These are phyloP conservation scores for Drosophila gaucha DNA, from an alignment of 2,888 invertebrate species.

Conservation along the genomic window DNA sequence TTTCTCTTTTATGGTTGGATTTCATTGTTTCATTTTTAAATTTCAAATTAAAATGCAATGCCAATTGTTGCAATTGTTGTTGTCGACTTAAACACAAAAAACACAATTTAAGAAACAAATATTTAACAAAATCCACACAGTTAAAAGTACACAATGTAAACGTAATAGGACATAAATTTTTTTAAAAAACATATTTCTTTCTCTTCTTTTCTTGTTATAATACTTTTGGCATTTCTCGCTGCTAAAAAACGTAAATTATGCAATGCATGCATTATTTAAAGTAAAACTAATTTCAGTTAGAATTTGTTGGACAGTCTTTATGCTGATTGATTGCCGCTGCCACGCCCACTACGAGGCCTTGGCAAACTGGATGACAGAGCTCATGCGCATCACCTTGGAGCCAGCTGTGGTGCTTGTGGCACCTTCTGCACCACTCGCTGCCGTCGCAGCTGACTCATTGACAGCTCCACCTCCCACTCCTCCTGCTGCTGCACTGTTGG, in stretches of 20 bases:
- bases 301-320: conserved; percentile 74
- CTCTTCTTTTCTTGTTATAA: conserved; percentile 53
- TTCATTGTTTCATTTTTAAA: conserved; percentile 16
- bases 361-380: conserved; percentile 94
- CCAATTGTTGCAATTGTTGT: conserved; percentile 39
- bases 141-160: conserved; percentile 31
- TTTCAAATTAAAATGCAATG: conserved; percentile 37
- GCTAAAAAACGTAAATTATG: conserved; percentile 32
- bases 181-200: conserved; percentile 47
- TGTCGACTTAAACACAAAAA: conserved; percentile 25
- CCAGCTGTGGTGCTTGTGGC: conserved; percentile 18
- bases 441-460: not conserved
- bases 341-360: conserved; percentile 86
- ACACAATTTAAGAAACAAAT: conserved; percentile 39
- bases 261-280: conserved; percentile 10
- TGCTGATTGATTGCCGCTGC: conserved; percentile 57
- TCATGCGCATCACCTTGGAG: conserved; percentile 85
- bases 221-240: conserved; percentile 76
- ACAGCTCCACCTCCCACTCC: conserved; percentile 13
- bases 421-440: not conserved
- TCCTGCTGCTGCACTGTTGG: conserved; percentile 10
- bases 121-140: conserved; percentile 45
- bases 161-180: conserved; percentile 52
- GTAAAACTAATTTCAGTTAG: conserved; percentile 74
- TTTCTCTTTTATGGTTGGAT: conserved; percentile 17